Conservation (phyloP, 2,888 invertebrate genomes). For the Trichogramma dendrolimi region DNA sequence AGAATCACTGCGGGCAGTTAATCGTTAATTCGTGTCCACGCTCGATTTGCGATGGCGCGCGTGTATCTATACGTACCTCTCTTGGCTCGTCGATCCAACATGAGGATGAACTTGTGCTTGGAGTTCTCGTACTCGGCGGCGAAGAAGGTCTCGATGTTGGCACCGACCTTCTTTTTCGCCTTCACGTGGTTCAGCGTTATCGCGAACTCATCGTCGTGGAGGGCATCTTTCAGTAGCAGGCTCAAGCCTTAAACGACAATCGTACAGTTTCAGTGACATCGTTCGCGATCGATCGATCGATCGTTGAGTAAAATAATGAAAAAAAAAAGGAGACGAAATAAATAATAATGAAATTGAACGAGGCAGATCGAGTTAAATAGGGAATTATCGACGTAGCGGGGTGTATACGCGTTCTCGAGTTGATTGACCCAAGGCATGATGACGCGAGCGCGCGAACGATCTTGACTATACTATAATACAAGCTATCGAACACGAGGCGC, state of each 20-base stretch:
- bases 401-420: constrained; percentile 9
- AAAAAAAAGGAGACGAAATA: too few species aligned
- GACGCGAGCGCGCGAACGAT: constrained; percentile 1
- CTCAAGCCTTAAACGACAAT: constrained; percentile 49
- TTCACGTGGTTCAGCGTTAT: constrained; percentile 56
- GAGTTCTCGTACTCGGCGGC: constrained; percentile 57
- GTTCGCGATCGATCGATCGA: not conserved
- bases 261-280: not conserved
- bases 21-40: not conserved
- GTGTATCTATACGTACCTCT: constrained; percentile 49
- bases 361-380: too few species aligned
- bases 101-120: constrained; percentile 56
- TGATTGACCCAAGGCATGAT: constrained; percentile 20
- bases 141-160: constrained; percentile 55
- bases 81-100: constrained; percentile 57
- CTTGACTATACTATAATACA: constrained; percentile 10
- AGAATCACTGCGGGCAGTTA: constrained; percentile 58
- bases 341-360: too few species aligned
- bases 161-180: constrained; percentile 52
- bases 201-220: constrained; percentile 56
- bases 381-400: not conserved
- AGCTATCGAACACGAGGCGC: too few species aligned
- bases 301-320: not conserved
- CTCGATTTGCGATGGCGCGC: not conserved
- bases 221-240: constrained; percentile 53